Conservation (phyloP, 2,797 vertebrate genomes). For the Margarornis squamiger region DNA sequence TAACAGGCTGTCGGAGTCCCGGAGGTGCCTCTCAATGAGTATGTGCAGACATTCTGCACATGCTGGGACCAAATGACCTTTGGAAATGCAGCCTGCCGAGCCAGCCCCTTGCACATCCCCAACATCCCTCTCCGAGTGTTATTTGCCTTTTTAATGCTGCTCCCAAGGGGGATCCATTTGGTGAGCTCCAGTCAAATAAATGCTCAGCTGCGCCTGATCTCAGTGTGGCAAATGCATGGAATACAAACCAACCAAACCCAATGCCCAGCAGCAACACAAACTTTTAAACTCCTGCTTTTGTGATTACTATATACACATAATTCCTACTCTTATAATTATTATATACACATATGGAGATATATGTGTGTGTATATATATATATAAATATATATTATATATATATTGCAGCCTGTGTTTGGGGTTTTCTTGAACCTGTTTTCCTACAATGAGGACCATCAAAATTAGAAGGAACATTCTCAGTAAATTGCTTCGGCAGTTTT, state of each 20-base stretch:
- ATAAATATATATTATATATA: neutral
- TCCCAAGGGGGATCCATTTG: slow-evolving; percentile 21
- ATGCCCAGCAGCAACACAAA: neutral
- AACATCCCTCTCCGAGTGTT: neutral
- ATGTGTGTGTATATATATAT: neutral
- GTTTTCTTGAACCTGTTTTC: neutral
- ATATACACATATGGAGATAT: neutral
- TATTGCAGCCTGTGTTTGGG: neutral
- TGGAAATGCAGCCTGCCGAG: slow-evolving; percentile 1
- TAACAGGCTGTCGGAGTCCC: neutral
- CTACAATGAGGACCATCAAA: neutral
- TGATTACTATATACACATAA: neutral
- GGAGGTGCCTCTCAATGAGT: slow-evolving; percentile 23
- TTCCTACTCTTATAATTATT: neutral
- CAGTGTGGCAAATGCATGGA: neutral
- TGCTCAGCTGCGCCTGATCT: neutral
- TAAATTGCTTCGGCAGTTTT: slow-evolving; percentile 60
- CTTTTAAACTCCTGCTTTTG: neutral
- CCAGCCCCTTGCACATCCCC: neutral
- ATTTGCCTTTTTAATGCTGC: slow-evolving; percentile 21
- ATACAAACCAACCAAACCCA: neutral
- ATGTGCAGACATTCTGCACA: slow-evolving; percentile 31
- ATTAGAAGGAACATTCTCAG: slow-evolving; percentile 29
- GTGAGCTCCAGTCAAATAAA: slow-evolving; percentile 28
- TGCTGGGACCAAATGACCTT: slow-evolving; percentile 51